phyloP scores from a whole-genome alignment of 1,140 invertebrate species.

The Helicoverpa zea region DNA sequence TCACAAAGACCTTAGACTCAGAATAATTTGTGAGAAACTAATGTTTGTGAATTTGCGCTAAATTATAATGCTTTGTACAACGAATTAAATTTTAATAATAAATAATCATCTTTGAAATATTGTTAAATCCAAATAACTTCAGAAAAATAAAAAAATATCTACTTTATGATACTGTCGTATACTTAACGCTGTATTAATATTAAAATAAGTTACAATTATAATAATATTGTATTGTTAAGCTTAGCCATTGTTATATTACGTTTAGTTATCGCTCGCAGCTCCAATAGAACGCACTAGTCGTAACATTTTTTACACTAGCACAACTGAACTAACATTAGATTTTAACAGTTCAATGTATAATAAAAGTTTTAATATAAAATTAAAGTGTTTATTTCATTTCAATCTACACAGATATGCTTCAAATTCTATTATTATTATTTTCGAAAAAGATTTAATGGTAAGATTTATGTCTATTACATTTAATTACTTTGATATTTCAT shows the following conservation, averaged over 20 bases:
- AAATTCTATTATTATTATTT: too few species aligned
- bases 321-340: constrained; percentile 59
- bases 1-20: too few species aligned
- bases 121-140: too few species aligned
- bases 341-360: constrained; percentile 63
- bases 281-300: constrained; percentile 57
- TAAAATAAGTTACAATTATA: neutral
- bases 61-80: neutral
- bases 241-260: constrained; percentile 6
- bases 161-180: too few species aligned
- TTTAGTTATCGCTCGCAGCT: constrained; percentile 42
- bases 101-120: neutral
- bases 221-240: constrained; percentile 4
- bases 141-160: too few species aligned
- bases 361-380: constrained; percentile 65
- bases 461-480: too few species aligned
- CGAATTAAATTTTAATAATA: neutral
- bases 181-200: neutral
- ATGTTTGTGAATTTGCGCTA: neutral
- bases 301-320: constrained; percentile 59
- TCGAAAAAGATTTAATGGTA: too few species aligned
- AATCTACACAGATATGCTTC: neutral
- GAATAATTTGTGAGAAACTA: neutral
- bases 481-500: too few species aligned
- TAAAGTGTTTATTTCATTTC: constrained; percentile 40